phyloP scores from a whole-genome alignment of 2,113 vertebrate genomes.

The Mus pahari region DNA sequence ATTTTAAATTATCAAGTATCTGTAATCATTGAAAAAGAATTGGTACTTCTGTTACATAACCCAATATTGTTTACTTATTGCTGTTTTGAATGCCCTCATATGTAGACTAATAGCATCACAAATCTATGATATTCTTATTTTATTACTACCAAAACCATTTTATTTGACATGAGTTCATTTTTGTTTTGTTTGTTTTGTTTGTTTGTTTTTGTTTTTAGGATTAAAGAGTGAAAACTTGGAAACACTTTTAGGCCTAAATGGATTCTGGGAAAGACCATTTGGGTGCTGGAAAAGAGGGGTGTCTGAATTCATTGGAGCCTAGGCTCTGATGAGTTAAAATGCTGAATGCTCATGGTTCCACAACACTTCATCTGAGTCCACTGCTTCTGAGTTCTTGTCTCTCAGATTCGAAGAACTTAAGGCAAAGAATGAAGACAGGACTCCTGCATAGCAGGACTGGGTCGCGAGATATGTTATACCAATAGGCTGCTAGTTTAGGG shows the following conservation, averaged over 20 bases:
- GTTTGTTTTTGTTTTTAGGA: neutral
- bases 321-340: too few species aligned
- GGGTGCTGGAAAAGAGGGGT: neutral
- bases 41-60: constrained; percentile 10
- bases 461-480: neutral
- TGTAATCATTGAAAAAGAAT: neutral
- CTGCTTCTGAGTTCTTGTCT: neutral
- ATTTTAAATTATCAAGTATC: constrained; percentile 6
- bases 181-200: too few species aligned
- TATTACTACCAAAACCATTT: neutral
- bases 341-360: neutral
- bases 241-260: neutral
- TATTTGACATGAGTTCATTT: neutral
- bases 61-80: constrained; percentile 14
- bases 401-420: neutral
- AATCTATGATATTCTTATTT: neutral
- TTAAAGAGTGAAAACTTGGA: neutral
- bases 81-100: neutral
- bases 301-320: neutral
- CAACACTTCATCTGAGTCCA: neutral
- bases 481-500: neutral
- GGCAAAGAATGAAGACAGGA: neutral
- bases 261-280: neutral
- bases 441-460: too few species aligned
- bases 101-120: constrained; percentile 35